phyloP scores from a whole-genome alignment of 1,140 invertebrate genomes.

The Holotrichia oblita region DNA sequence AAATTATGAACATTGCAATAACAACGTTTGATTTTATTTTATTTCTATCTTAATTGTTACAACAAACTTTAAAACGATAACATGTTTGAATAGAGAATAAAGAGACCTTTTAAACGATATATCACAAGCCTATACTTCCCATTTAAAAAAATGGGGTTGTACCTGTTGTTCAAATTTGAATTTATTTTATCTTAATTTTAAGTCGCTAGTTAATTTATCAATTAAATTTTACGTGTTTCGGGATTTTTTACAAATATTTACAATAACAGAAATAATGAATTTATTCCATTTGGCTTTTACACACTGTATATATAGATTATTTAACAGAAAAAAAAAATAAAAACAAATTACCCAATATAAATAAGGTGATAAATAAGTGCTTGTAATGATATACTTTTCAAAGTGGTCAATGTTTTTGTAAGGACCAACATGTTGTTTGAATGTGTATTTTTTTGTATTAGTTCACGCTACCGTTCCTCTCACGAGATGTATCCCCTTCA shows the following conservation, averaged over 20 bases:
- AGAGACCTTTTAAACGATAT: no score
- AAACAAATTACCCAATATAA: slow-evolving; percentile 39
- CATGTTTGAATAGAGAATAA: no score
- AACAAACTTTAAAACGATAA: no score
- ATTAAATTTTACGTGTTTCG: no score
- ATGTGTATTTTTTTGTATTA: slow-evolving; percentile 17
- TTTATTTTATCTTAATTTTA: slow-evolving; percentile 21
- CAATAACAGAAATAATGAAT: no score
- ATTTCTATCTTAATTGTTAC: no score
- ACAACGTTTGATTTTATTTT: no score
- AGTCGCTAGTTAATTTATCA: slow-evolving; percentile 22
- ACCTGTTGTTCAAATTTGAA: slow-evolving; percentile 27
- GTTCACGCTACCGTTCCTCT: not conserved
- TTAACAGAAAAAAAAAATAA: slow-evolving; percentile 3
- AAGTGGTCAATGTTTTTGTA: slow-evolving; percentile 45
- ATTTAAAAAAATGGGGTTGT: no score
- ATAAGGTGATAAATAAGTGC: slow-evolving; percentile 48
- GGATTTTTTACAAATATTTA: no score
- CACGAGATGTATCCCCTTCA: not conserved
- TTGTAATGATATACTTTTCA: slow-evolving; percentile 39
- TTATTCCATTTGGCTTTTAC: no score
- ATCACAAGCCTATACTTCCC: no score
- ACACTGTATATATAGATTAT: slow-evolving; percentile 35
- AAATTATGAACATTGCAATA: no score
- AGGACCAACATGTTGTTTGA: slow-evolving; percentile 8